Percentiles rank a stretch among this genome's conserved stretches.
These are phyloP conservation scores for Aurelia sp. DNA, from an alignment of 30 jellyfish, hydroid and myxozoan genomes.

Conservation along the genomic window DNA sequence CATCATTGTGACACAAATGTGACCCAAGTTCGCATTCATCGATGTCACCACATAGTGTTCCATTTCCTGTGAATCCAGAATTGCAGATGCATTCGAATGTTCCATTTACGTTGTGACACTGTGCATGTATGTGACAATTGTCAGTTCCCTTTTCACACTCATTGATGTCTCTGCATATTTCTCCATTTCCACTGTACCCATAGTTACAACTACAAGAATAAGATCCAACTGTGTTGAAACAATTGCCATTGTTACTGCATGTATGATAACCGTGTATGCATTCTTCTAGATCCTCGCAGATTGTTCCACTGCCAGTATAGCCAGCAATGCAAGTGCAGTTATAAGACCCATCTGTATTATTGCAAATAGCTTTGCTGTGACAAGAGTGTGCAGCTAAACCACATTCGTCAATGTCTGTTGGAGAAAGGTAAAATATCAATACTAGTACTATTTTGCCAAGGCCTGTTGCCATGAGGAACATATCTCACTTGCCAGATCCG, in stretches of 20 bases:
- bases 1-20: constrained; percentile 50
- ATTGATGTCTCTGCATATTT: constrained; percentile 46
- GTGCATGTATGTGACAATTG: constrained; percentile 51
- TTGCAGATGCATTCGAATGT: constrained; percentile 43
- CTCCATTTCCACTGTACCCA: constrained; percentile 51
- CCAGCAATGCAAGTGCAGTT: constrained; percentile 52
- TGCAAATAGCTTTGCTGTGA: constrained; percentile 40
- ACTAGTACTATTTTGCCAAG: no score
- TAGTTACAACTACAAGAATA: constrained; percentile 33
- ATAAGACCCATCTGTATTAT: constrained; percentile 33
- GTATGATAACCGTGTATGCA: no score
- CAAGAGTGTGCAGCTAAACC: constrained; percentile 17
- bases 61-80: constrained; percentile 61
- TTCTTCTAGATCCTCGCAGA: no score
- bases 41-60: constrained; percentile 37
- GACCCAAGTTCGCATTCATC: constrained; percentile 46
- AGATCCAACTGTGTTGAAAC: constrained; percentile 37
- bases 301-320: constrained; percentile 54
- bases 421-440: no score
- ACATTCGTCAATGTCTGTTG: constrained; percentile 17
- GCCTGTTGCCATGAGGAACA: no score
- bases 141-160: constrained; percentile 37
- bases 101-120: constrained; percentile 43
- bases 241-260: constrained; percentile 8
- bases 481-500: no score